phyloP scores from a whole-genome alignment of 2,113 vertebrate species.

The Andinoacara biseriatus region DNA sequence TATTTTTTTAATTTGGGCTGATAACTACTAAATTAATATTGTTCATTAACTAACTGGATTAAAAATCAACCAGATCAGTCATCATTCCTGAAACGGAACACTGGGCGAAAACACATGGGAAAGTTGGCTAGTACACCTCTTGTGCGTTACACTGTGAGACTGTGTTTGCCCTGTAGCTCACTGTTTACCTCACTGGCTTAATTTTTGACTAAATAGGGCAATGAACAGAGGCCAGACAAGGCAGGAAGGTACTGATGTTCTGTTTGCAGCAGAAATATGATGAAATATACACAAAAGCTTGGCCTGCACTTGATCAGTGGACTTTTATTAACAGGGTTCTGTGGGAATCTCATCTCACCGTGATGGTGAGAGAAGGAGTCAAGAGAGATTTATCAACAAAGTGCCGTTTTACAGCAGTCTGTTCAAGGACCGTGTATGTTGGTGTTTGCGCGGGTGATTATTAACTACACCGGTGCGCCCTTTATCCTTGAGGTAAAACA shows the following conservation, averaged over 20 bases:
- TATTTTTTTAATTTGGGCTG: not conserved
- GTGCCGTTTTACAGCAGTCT: not conserved
- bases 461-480: not conserved
- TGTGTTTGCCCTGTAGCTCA: not conserved
- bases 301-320: not conserved
- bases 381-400: constrained; percentile 16
- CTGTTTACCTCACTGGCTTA: constrained; percentile 12
- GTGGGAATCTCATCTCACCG: not conserved
- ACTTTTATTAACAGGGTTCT: not conserved
- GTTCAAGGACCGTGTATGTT: not conserved
- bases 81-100: not conserved
- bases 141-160: not conserved
- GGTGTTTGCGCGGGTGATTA: not conserved
- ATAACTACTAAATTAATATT: not conserved
- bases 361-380: not conserved
- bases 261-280: not conserved
- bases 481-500: not conserved
- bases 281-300: not conserved
- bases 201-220: constrained; percentile 54
- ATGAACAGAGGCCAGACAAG: not conserved
- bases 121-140: not conserved
- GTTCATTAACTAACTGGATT: too few species aligned
- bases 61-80: too few species aligned
- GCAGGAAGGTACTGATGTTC: constrained; percentile 3
- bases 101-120: not conserved